Conservation (phyloP, 2,888 invertebrate genomes). For the Drosophila neonasuta region DNA sequence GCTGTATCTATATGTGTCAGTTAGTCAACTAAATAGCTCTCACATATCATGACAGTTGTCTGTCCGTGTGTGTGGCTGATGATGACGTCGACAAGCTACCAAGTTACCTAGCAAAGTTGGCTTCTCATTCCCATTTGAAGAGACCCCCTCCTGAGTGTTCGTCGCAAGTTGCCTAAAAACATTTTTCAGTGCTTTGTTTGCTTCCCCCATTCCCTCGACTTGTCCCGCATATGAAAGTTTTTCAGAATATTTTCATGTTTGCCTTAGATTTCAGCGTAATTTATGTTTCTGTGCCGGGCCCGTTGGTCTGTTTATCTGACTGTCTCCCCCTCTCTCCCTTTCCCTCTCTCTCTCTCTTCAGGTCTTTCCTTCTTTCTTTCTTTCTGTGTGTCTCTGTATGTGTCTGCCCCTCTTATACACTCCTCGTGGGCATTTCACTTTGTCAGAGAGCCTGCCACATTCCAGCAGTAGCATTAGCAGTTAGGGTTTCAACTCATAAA, state of each 20-base stretch:
- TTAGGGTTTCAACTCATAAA: conserved; percentile 36
- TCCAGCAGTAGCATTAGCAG: conserved; percentile 5
- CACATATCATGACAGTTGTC: conserved; percentile 38
- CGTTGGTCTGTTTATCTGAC: conserved; percentile 49
- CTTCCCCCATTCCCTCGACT: background rate
- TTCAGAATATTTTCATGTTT: conserved; percentile 43
- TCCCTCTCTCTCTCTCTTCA: background rate
- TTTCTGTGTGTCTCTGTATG: background rate
- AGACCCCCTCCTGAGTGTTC: conserved; percentile 32
- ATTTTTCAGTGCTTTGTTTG: conserved; percentile 55
- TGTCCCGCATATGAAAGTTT: conserved; percentile 38
- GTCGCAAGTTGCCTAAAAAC: conserved; percentile 59
- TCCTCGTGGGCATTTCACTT: conserved; percentile 25
- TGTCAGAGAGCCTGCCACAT: conserved; percentile 35
- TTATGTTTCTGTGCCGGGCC: conserved; percentile 64
- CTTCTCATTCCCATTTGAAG: background rate
- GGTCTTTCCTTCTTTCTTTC: conserved; percentile 4
- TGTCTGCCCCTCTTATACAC: conserved; percentile 12
- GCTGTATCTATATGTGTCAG: conserved; percentile 66
- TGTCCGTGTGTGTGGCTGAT: conserved; percentile 20
- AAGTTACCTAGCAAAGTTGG: conserved; percentile 12
- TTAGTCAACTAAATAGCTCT: conserved; percentile 54
- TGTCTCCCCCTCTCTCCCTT: background rate
- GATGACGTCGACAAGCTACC: conserved; percentile 13
- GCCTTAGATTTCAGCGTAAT: conserved; percentile 64